These are phyloP conservation scores for Clarias platycephalus DNA, from an alignment of 2,797 vertebrate species.

Conservation along the genomic window DNA sequence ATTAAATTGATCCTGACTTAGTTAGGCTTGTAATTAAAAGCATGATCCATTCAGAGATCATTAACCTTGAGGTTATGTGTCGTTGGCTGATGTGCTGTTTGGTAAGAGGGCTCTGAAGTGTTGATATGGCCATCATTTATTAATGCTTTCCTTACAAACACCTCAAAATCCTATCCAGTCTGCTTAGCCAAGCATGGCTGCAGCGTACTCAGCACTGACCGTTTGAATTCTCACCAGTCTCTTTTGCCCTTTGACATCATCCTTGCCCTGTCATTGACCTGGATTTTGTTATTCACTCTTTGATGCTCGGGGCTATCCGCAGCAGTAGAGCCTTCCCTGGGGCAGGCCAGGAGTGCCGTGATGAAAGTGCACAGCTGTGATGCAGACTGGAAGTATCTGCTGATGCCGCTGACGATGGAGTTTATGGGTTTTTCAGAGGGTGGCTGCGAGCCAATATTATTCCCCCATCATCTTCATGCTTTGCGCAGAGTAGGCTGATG, in stretches of 20 bases:
- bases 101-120: background rate
- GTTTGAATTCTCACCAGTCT: constrained; percentile 34
- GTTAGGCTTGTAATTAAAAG: constrained; percentile 39
- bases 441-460: constrained; percentile 46
- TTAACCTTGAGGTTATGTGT: constrained; percentile 42
- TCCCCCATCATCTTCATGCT: constrained; percentile 42
- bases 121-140: constrained; percentile 10
- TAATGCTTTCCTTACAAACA: constrained; percentile 1
- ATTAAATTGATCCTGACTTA: constrained; percentile 35
- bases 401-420: constrained; percentile 6
- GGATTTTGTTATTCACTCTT: constrained; percentile 22
- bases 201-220: constrained; percentile 24
- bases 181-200: constrained; percentile 9
- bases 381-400: constrained; percentile 3
- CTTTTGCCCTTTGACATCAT: constrained; percentile 49
- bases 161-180: background rate
- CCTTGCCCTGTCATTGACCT: constrained; percentile 34
- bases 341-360: background rate
- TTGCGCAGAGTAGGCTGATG: constrained; percentile 52
- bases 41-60: constrained; percentile 28
- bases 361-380: constrained; percentile 32
- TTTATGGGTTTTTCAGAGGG: constrained; percentile 27
- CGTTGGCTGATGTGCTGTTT: constrained; percentile 16
- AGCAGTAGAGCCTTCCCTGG: constrained; percentile 7
- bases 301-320: background rate